phyloP scores from a whole-genome alignment of 2,113 vertebrate species.

The Channa argus region DNA sequence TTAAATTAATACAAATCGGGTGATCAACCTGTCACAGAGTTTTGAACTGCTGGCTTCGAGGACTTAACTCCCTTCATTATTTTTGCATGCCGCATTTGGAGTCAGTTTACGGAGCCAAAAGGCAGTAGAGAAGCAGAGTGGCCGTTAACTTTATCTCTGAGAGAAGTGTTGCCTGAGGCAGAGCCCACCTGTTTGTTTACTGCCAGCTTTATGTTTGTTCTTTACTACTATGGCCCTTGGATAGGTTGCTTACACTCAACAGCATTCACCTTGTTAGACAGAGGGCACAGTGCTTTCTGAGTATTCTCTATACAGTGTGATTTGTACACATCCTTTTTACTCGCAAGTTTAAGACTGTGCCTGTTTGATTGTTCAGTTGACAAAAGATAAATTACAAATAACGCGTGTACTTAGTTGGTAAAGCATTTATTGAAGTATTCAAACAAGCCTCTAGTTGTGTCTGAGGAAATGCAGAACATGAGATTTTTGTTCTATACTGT shows the following conservation, averaged over 20 bases:
- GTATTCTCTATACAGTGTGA: constrained; percentile 6
- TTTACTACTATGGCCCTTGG: constrained; percentile 32
- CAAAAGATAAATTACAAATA: constrained; percentile 4
- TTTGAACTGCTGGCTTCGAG: constrained; percentile 51
- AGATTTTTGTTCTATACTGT: background rate
- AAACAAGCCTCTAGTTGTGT: constrained; percentile 2
- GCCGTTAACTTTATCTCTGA: constrained; percentile 61
- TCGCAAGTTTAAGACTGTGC: constrained; percentile 4
- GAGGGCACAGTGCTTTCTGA: background rate
- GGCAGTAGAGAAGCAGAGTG: constrained; percentile 41
- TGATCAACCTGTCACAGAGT: constrained; percentile 66
- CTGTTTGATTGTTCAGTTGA: constrained; percentile 24
- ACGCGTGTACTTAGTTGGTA: constrained; percentile 13
- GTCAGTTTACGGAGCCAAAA: constrained; percentile 49
- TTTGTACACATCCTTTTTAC: background rate
- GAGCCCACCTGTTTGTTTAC: constrained; percentile 66
- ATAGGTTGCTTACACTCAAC: constrained; percentile 18
- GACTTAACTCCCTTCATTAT: constrained; percentile 66
- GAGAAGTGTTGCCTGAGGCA: constrained; percentile 62
- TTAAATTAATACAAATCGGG: constrained; percentile 73
- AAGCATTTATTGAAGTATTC: constrained; percentile 8
- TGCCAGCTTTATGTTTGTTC: constrained; percentile 49
- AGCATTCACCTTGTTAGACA: constrained; percentile 30
- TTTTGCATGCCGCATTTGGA: constrained; percentile 52
- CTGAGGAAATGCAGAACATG: background rate